A percentile compares a stretch with the other conserved stretches of the same genome.
Conservation (phyloP, 1,140 invertebrate genomes). For the Bacillus rossius region DNA sequence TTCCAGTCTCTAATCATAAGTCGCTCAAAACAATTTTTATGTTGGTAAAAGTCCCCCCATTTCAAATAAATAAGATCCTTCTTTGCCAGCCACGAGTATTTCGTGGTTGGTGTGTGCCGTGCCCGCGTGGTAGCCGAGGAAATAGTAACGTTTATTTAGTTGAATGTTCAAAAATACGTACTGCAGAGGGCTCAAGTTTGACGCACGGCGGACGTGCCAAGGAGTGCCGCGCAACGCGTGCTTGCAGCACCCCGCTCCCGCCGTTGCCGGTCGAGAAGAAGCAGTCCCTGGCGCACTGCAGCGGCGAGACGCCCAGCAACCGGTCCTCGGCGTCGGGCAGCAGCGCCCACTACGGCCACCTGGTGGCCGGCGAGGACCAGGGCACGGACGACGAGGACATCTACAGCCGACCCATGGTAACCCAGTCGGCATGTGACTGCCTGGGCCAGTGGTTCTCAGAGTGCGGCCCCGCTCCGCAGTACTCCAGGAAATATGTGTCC, state of each 20-base stretch:
- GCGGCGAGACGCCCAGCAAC: slow-evolving; percentile 40
- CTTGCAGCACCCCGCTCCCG: slow-evolving; percentile 61
- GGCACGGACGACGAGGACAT: slow-evolving; percentile 54
- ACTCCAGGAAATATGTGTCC: no score
- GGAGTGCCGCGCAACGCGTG: neutral
- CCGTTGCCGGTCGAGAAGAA: slow-evolving; percentile 52
- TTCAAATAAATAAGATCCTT: no score
- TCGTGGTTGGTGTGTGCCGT: no score
- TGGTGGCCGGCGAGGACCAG: slow-evolving; percentile 47
- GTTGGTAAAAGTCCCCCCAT: no score
- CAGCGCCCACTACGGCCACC: slow-evolving; percentile 40
- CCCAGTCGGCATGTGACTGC: neutral
- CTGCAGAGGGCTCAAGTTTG: neutral
- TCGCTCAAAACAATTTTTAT: no score
- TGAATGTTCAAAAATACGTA: neutral
- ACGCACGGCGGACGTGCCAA: neutral
- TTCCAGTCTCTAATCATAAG: no score
- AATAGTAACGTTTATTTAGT: no score
- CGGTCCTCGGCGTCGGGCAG: slow-evolving; percentile 39
- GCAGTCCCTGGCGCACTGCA: slow-evolving; percentile 8
- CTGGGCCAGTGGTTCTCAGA: no score
- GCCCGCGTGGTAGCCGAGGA: no score
- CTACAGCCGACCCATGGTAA: slow-evolving; percentile 54
- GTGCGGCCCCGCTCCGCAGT: no score
- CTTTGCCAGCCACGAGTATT: no score